Percentiles rank a stretch among this genome's conserved stretches.
phyloP scores from a whole-genome alignment of 2,888 invertebrate genomes.

The Dinocampus coccinellae region DNA sequence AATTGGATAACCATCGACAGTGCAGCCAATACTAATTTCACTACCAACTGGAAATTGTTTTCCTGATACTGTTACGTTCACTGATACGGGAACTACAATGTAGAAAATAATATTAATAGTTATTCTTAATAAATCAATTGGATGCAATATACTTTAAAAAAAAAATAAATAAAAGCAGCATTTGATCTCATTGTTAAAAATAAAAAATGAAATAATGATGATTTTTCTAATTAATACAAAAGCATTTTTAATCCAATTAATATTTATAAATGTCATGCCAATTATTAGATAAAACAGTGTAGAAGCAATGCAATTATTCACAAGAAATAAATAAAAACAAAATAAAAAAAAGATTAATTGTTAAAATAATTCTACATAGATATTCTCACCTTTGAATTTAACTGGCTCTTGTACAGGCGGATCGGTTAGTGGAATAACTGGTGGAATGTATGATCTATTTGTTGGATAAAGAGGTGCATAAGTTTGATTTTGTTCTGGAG shows the following conservation, averaged over 20 bases:
- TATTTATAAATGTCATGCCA: constrained; percentile 23
- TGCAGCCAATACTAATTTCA: constrained; percentile 80
- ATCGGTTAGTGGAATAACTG: constrained; percentile 55
- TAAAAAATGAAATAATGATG: not conserved
- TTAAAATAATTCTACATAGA: too few relatives aligned
- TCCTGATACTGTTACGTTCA: constrained; percentile 74
- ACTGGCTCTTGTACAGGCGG: constrained; percentile 40
- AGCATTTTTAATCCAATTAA: constrained; percentile 15
- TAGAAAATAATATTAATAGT: constrained; percentile 55
- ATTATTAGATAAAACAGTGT: constrained; percentile 10
- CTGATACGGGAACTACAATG: constrained; percentile 75
- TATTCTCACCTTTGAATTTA: constrained; percentile 59
- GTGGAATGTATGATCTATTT: constrained; percentile 53
- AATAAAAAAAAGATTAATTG: constrained; percentile 18
- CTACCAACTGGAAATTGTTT: constrained; percentile 76
- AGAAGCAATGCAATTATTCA: constrained; percentile 16
- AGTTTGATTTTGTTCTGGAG: constrained; percentile 56
- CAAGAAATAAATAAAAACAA: not conserved
- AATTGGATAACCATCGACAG: constrained; percentile 82
- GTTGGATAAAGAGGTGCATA: constrained; percentile 64
- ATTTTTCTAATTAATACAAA: not conserved
- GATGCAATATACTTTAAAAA: too few relatives aligned
- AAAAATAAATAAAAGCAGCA: constrained; percentile 19
- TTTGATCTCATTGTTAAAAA: not conserved
- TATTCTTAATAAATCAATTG: not conserved